phyloP scores from a whole-genome alignment of 2,113 vertebrate species.

The Podilymbus podiceps region DNA sequence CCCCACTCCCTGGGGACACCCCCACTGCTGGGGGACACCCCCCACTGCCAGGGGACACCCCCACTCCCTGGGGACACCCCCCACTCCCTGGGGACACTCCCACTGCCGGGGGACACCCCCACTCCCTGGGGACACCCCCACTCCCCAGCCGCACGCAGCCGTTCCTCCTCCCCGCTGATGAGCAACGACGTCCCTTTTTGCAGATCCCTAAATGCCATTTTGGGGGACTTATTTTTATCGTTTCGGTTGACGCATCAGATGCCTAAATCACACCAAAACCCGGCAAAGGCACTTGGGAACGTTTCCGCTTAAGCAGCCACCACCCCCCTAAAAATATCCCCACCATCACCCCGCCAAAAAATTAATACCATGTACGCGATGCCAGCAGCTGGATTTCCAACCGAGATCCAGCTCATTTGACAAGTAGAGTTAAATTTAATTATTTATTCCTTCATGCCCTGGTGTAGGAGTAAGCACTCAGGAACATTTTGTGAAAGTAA shows the following conservation, averaged over 20 bases:
- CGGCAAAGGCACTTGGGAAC: neutral
- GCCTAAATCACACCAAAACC: neutral
- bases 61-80: too few species aligned
- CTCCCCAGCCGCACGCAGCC: accelerated
- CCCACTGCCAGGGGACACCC: neutral
- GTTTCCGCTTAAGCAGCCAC: neutral
- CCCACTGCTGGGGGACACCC: too few species aligned
- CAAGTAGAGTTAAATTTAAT: neutral
- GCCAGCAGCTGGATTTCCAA: neutral
- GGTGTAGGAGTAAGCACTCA: neutral
- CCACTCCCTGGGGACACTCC: too few species aligned
- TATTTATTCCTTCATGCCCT: neutral
- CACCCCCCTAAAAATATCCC: neutral
- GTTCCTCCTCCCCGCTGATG: neutral
- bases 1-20: too few species aligned
- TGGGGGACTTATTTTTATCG: neutral
- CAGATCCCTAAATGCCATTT: neutral
- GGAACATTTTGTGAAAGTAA: neutral
- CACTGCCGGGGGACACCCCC: too few species aligned
- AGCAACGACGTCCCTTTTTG: neutral
- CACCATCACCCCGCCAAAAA: neutral
- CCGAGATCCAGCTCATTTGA: neutral
- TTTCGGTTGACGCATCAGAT: neutral
- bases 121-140: neutral
- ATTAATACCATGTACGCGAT: accelerated